These are phyloP conservation scores for Exephanes ischioxanthus DNA, from an alignment of 2,888 invertebrate genomes.

Conservation along the genomic window DNA sequence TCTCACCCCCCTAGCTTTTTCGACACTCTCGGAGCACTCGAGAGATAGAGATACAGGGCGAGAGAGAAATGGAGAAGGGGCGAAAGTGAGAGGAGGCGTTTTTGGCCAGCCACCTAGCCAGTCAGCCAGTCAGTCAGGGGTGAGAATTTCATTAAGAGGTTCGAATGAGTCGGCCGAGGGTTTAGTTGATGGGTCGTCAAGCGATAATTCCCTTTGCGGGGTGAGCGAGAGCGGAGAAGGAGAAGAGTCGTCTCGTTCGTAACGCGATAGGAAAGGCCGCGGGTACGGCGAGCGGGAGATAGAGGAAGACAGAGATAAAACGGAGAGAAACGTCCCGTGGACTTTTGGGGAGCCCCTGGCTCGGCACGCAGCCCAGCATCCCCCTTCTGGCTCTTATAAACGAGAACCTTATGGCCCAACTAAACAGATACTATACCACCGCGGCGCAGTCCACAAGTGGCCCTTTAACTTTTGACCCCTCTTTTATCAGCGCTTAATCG, in stretches of 20 bases:
- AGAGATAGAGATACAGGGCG: constrained; percentile 74
- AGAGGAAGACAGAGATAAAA: constrained; percentile 55
- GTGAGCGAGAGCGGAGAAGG: constrained; percentile 65
- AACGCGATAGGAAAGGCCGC: constrained; percentile 10
- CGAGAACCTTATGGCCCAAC: constrained; percentile 84
- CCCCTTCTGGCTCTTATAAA: constrained; percentile 80
- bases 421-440: constrained; percentile 83
- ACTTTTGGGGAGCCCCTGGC: constrained; percentile 73
- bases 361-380: constrained; percentile 71
- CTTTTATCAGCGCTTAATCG: constrained; percentile 83
- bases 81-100: constrained; percentile 65
- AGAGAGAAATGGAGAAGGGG: neutral
- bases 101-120: constrained; percentile 77
- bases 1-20: constrained; percentile 66
- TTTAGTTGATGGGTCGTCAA: constrained; percentile 85
- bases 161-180: constrained; percentile 84
- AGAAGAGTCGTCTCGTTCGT: constrained; percentile 34
- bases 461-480: constrained; percentile 85
- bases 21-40: constrained; percentile 76
- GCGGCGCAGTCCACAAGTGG: constrained; percentile 84
- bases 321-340: constrained; percentile 49
- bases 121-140: constrained; percentile 83
- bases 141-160: constrained; percentile 86
- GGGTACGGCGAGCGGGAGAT: constrained; percentile 32
- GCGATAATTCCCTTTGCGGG: constrained; percentile 84